Evolutionary conservation across 2,797 vertebrate species (phyloP).

Genomic region (Hyperoplus immaculatus): DNA sequence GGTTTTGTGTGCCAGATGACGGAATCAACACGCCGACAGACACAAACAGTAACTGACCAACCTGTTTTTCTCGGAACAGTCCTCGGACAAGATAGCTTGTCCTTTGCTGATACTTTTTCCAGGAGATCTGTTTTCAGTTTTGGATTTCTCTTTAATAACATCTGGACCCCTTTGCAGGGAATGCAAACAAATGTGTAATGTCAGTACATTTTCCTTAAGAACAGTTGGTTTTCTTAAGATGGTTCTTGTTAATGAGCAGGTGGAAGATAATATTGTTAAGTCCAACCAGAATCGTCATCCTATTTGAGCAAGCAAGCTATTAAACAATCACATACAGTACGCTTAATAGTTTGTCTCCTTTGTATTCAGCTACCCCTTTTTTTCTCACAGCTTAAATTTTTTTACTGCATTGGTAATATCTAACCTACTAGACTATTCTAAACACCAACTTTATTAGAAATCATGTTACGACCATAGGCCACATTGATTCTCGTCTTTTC

Average conservation of each 20-base stretch:
- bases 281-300: slow-evolving; percentile 16
- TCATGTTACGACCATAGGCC: not conserved
- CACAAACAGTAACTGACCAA: not conserved
- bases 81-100: slow-evolving; percentile 3
- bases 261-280: slow-evolving; percentile 38
- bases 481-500: not conserved
- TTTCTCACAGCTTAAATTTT: too few relatives aligned
- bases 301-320: slow-evolving; percentile 3
- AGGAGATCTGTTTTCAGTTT: not conserved
- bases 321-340: slow-evolving; percentile 4
- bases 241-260: slow-evolving; percentile 44
- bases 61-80: slow-evolving; percentile 10
- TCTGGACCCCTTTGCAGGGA: not conserved
- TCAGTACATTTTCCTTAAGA: slow-evolving; percentile 34
- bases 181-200: slow-evolving; percentile 17
- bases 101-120: slow-evolving; percentile 3
- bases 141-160: not conserved
- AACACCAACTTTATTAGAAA: not conserved
- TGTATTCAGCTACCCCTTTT: not conserved
- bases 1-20: not conserved
- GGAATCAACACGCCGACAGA: not conserved
- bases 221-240: slow-evolving; percentile 41
- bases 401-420: too few relatives aligned
- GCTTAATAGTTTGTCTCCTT: not conserved
- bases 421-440: too few relatives aligned